These are phyloP conservation scores for Biston betularia DNA, from an alignment of 2,888 invertebrate species.

Conservation along the genomic window DNA sequence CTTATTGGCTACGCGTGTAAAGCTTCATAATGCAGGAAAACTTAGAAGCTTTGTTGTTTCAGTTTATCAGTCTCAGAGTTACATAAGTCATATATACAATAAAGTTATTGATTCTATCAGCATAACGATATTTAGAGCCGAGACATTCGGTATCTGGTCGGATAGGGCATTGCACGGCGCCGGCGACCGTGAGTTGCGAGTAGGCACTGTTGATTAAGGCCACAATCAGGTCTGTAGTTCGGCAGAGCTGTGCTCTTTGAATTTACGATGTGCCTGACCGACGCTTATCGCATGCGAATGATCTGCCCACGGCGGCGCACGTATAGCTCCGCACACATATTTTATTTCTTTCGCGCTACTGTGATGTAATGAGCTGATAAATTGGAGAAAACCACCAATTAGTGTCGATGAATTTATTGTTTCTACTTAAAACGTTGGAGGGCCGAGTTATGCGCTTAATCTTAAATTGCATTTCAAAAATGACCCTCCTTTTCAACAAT, in stretches of 20 bases:
- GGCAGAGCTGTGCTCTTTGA: slow-evolving; percentile 82
- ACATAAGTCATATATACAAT: slow-evolving; percentile 18
- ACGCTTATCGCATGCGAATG: slow-evolving; percentile 85
- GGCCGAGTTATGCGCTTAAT: slow-evolving; percentile 77
- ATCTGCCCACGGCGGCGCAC: slow-evolving; percentile 85
- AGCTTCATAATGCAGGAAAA: background rate
- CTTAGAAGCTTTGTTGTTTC: slow-evolving; percentile 1
- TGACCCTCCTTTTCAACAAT: slow-evolving; percentile 59
- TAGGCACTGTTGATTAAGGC: slow-evolving; percentile 80
- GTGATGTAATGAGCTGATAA: slow-evolving; percentile 87
- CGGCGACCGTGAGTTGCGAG: slow-evolving; percentile 54
- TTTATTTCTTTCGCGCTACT: slow-evolving; percentile 87
- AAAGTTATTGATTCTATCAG: slow-evolving; percentile 24
- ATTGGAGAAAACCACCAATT: slow-evolving; percentile 87
- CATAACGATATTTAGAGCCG: slow-evolving; percentile 42
- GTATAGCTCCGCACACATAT: slow-evolving; percentile 83
- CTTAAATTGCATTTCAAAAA: slow-evolving; percentile 80
- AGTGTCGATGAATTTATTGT: slow-evolving; percentile 87
- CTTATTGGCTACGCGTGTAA: too few relatives aligned
- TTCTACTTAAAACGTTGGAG: slow-evolving; percentile 86
- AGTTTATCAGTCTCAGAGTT: background rate
- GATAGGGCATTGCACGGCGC: slow-evolving; percentile 30
- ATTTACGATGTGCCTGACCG: slow-evolving; percentile 86
- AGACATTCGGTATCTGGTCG: slow-evolving; percentile 42
- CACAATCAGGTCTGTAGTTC: slow-evolving; percentile 85